Base-by-base conservation (phyloP, 2,888 invertebrate species). In the Priocnemis perturbator region DNA sequence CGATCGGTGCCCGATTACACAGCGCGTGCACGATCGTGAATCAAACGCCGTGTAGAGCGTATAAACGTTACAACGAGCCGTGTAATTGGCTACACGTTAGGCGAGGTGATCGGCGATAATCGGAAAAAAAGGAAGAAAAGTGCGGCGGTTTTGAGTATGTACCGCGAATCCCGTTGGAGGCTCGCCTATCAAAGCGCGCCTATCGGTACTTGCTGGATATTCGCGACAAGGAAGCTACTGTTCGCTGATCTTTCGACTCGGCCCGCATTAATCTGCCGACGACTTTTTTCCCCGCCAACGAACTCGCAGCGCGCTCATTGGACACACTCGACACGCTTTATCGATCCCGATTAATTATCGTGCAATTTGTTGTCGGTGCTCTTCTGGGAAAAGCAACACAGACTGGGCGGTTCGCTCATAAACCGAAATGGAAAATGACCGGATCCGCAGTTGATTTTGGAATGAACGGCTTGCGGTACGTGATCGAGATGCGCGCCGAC, bases 51-150 rank as follows among this genome's bases (percentile, higher is more conserved):
- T 60, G 21, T 26, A 52, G 60, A 60, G 60, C 60, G 61, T 26
- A 64, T 62, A 62, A 69, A 62, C 65, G 73, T 69, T 73, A 73
- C 68, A 64, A 60, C 78, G 63, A 67, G 50, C 63, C 47, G 53
- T 64, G 61, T 77, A 77, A 77, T 77, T 77, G 75, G 78, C 64
- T 60, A 14, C 61, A 64, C 60, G 70, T 60, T 62, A 44, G 55
- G 11, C 37, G 48, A 45, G 15, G 19, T 45, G 62, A 52, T 57
- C 69, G 56, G 17, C 69, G 17, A 26, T 2, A 3, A 4, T 19
- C 15, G 20, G 47, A 45, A 21, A 45, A 20, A 59, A 20, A 11
- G 7, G 37, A 11, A 37, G 37, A 37, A 50, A 20, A 17, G 20
- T 20, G 17, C 17, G 50, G 50, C 20, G 17, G 50, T 20, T 50